Evolutionary conservation across 2,797 vertebrate species (phyloP), one percentile per base, ranked within the genome.

Genomic region (Carduelis carduelis): DNA sequence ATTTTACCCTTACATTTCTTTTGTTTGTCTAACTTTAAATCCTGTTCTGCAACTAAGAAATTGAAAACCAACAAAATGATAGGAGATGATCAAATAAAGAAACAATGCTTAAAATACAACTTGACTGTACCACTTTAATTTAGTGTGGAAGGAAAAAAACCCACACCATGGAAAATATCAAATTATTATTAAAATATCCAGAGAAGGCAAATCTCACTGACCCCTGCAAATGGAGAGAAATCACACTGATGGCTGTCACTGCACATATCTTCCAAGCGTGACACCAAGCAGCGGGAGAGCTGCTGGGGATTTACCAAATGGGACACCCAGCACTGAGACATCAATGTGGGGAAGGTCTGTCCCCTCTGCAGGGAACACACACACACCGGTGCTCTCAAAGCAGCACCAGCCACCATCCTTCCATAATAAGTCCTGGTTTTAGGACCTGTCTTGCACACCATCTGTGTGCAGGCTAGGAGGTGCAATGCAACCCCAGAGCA

Each of bases 351-450:
- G 39, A 83, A 28, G 28, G 6, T 7, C 22, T 5, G 8, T 19
- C 10, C 37, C 14, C 3, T 0, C 7, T 0, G 0, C 34, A 24
- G 50, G 20, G 26, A 56, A 11, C 49, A 24, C 0, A 0, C 5
- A 19, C 17, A 12, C 23, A 3, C 12, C 14, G 4, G 9, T 0
- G 0, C 13, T 18, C 0, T 0, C 2, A 0, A 5, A 69, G 28
- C 1, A 0, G 17, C n/a, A 28, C 14, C 53, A 79, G 41, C 17
- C 26, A 18, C 41, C 0, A 0, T 22, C 46, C 41, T 52, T 35
- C 46, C 22, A 20, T 26, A 19, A 1, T 0, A 1, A 16, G 28
- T 14, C 53, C 71, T 44, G 32, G 4, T 12, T 53, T 34, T 37
- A 37, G 37, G 37, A 37, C 37, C 37, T 37, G 37, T 37, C 37